A percentile compares a stretch with the other conserved stretches of the same genome.
phyloP scores from a whole-genome alignment of 2,797 vertebrate species.

The Pseudocheirus occidentalis region DNA sequence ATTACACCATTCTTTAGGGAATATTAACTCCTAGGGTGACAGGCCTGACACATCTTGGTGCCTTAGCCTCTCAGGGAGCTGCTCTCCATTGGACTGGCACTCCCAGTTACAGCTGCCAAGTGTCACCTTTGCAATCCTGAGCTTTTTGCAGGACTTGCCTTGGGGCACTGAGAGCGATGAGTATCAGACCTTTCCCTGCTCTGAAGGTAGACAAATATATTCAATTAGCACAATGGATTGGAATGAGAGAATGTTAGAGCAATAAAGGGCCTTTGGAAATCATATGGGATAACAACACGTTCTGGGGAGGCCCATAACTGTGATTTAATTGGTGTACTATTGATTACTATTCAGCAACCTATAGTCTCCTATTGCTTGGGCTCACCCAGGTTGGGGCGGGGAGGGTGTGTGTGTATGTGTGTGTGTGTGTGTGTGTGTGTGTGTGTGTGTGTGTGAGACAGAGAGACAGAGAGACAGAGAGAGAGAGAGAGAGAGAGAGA shows the following conservation, averaged over 20 bases:
- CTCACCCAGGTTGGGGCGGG: neutral
- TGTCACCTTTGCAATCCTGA: neutral
- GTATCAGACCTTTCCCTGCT: neutral
- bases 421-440: too few relatives aligned
- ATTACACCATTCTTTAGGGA: neutral
- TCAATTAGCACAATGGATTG: neutral
- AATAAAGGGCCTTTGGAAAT: neutral
- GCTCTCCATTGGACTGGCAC: too few relatives aligned
- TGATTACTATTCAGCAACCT: neutral
- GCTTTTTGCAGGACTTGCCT: neutral
- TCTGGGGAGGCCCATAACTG: neutral
- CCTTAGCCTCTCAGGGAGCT: neutral
- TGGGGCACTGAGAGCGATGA: neutral
- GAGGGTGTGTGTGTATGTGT: too few relatives aligned
- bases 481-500: neutral
- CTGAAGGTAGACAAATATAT: neutral
- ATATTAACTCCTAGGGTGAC: rapidly evolving
- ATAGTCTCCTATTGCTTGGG: neutral
- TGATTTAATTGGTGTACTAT: neutral
- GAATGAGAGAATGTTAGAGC: neutral
- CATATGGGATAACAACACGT: neutral
- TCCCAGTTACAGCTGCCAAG: neutral
- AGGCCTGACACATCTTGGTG: neutral
- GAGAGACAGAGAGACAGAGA: too few relatives aligned
- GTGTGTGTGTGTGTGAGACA: too few relatives aligned